Evolutionary conservation across 2,797 vertebrate species (phyloP), one percentile per base, ranked within the genome.

Genomic region (Cryptoblepharus egeriae): DNA sequence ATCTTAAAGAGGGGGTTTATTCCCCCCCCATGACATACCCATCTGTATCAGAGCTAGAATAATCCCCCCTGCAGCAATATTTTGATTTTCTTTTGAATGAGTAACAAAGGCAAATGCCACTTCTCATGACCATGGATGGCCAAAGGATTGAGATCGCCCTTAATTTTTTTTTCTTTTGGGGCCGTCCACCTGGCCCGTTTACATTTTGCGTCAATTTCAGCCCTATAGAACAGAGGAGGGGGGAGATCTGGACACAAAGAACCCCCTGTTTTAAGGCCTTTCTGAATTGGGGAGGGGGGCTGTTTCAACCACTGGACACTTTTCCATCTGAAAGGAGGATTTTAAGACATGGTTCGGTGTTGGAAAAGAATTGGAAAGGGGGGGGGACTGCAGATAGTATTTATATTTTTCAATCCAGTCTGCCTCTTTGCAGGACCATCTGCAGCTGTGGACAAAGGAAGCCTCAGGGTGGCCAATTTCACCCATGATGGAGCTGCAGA

Each of bases 181-280:
- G 90, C 91, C 94, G 90, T 89, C 89, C 84, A 88, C 93, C 95
- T 93, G 90, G 95, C 94, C 95, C 89, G 92, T 93, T 94, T 95
- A 93, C 94, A 95, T 95, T 52, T 96, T 96, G 97, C 96, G 96
- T 97, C 96, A 96, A 93, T 90, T 85, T 86, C 88, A 89, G 91
- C 93, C 94, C 92, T 88, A 90, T 94, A 92, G 86, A 94, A 92
- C 92, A 93, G 92, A 87, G 90, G 90, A 49, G 63, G 90, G 13
- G 5, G 5, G 12, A 11, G 60, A 76, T 79, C 63, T 72, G 75
- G 77, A 88, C 83, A 88, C 79, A 87, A 82, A 89, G 80, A 67
- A 67, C 61, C 3, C 39, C 37, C 55, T 35, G 16, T 57, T 71
- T 52, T 32, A 18, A 61, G 78, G 18, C 52, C 75, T 24, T 61